Conservation (phyloP, 2,113 vertebrate species). For the Hypanus sabinus region DNA sequence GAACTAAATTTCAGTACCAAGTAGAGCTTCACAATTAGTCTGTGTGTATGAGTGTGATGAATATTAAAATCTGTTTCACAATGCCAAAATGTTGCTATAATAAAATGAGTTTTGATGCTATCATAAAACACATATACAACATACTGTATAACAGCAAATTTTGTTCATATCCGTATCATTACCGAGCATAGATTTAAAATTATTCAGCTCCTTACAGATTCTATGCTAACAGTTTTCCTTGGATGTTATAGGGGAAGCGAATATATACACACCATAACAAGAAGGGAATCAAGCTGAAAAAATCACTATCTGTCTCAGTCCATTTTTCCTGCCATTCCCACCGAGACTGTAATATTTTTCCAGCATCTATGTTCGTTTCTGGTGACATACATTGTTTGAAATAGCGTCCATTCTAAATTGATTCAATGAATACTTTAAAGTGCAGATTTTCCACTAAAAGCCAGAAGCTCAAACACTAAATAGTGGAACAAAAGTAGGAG, state of each 20-base stretch:
- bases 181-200: slow-evolving; percentile 55
- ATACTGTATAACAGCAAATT: neutral
- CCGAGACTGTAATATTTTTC: slow-evolving; percentile 71
- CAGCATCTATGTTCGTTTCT: slow-evolving; percentile 62
- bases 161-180: slow-evolving; percentile 45
- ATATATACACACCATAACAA: slow-evolving; percentile 69
- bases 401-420: slow-evolving; percentile 55
- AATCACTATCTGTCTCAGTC: slow-evolving; percentile 60
- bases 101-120: neutral
- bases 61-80: slow-evolving; percentile 11
- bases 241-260: slow-evolving; percentile 58
- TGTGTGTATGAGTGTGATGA: neutral
- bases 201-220: slow-evolving; percentile 54
- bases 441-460: slow-evolving; percentile 38
- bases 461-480: slow-evolving; percentile 18
- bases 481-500: slow-evolving; percentile 10
- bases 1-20: neutral
- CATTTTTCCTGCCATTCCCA: slow-evolving; percentile 71
- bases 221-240: slow-evolving; percentile 62
- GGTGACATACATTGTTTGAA: slow-evolving; percentile 67
- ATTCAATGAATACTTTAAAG: slow-evolving; percentile 44
- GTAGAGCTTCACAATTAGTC: slow-evolving; percentile 19
- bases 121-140: slow-evolving; percentile 12
- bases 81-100: neutral
- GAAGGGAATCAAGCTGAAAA: slow-evolving; percentile 59